Conservation (phyloP, 2,888 invertebrate genomes). For the Drosophila cyrtoloma region DNA sequence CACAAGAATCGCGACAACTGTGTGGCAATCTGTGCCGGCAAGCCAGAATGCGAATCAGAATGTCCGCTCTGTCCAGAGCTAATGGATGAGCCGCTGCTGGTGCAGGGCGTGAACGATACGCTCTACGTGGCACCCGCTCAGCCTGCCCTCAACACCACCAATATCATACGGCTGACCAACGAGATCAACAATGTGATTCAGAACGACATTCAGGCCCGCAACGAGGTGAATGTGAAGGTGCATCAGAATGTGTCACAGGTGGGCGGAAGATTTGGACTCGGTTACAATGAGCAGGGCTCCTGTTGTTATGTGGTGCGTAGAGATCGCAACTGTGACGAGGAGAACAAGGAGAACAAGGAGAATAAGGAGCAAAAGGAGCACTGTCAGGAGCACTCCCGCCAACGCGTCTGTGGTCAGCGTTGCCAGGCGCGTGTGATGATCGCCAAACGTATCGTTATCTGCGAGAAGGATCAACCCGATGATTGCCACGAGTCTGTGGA, state of each 20-base stretch:
- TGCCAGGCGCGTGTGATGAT: slow-evolving; percentile 81
- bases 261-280: slow-evolving; percentile 83
- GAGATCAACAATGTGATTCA: slow-evolving; percentile 81
- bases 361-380: slow-evolving; percentile 19
- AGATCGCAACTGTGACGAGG: slow-evolving; percentile 63
- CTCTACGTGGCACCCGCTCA: slow-evolving; percentile 45
- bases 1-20: slow-evolving; percentile 67
- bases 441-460: slow-evolving; percentile 67
- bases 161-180: slow-evolving; percentile 79
- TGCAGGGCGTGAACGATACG: slow-evolving; percentile 82
- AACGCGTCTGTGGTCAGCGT: slow-evolving; percentile 79
- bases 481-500: slow-evolving; percentile 69
- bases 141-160: slow-evolving; percentile 74
- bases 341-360: neutral
- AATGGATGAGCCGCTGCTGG: slow-evolving; percentile 70
- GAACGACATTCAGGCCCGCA: slow-evolving; percentile 72
- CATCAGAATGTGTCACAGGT: slow-evolving; percentile 78
- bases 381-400: slow-evolving; percentile 71
- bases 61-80: slow-evolving; percentile 81
- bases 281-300: slow-evolving; percentile 80
- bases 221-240: slow-evolving; percentile 78
- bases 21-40: slow-evolving; percentile 50
- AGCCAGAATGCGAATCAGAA: slow-evolving; percentile 48
- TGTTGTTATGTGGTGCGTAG: slow-evolving; percentile 80
- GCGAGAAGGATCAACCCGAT: slow-evolving; percentile 52